phyloP scores from a whole-genome alignment of 2,888 invertebrate genomes.

The Cheilosia scutellata region DNA sequence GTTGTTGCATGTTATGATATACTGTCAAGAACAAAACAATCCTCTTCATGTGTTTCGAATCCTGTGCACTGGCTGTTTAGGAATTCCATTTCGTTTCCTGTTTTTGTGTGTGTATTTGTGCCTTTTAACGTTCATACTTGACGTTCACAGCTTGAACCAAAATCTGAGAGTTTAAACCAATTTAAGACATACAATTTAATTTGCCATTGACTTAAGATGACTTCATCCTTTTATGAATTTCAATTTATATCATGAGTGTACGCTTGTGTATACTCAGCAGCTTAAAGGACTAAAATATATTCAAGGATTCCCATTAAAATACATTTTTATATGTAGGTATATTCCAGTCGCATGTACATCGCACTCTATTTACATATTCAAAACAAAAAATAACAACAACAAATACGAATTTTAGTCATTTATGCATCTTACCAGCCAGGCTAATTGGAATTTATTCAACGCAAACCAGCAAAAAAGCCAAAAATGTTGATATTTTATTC shows the following conservation, averaged over 20 bases:
- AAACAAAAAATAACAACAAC: slow-evolving; percentile 42
- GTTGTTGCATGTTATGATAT: slow-evolving; percentile 49
- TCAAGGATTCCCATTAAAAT: slow-evolving; percentile 54
- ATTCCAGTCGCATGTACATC: not conserved
- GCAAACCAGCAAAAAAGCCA: slow-evolving; percentile 2
- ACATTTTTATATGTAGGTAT: slow-evolving; percentile 15
- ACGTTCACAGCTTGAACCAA: not conserved
- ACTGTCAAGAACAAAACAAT: slow-evolving; percentile 44
- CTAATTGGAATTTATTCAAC: slow-evolving; percentile 61
- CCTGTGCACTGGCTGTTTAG: slow-evolving; percentile 22
- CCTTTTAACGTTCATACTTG: slow-evolving; percentile 3
- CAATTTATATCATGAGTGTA: slow-evolving; percentile 26
- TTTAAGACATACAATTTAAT: slow-evolving; percentile 44
- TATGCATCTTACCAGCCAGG: slow-evolving; percentile 47
- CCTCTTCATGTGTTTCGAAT: slow-evolving; percentile 17
- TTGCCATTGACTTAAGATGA: slow-evolving; percentile 43
- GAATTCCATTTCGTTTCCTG: slow-evolving; percentile 30
- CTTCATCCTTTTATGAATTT: slow-evolving; percentile 50
- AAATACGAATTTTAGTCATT: slow-evolving; percentile 48
- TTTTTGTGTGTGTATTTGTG: slow-evolving; percentile 1
- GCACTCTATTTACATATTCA: slow-evolving; percentile 55
- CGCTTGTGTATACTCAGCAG: not conserved
- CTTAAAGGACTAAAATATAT: slow-evolving; percentile 56
- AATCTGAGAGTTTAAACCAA: slow-evolving; percentile 16
- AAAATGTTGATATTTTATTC: slow-evolving; percentile 16